Conservation (phyloP, 1,140 invertebrate species). For the Cataglyphis hispanica region DNA sequence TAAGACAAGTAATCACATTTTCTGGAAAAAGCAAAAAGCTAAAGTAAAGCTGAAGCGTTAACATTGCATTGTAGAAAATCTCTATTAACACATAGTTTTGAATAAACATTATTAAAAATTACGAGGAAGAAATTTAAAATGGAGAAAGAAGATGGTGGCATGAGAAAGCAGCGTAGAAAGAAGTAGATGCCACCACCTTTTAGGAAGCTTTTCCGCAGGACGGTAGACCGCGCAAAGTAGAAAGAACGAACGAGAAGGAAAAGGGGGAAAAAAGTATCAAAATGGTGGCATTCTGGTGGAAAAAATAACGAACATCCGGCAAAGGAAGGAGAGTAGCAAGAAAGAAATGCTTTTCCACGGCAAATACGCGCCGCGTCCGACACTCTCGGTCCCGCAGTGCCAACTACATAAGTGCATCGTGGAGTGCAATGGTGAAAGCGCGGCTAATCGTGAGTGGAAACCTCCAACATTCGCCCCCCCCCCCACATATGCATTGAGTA, state of each 20-base stretch:
- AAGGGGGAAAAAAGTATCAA: conserved; percentile 21
- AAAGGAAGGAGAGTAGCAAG: neutral
- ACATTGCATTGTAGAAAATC: neutral
- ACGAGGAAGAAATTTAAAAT: conserved; percentile 41
- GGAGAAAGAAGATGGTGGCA: conserved; percentile 21
- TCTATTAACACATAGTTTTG: conserved; percentile 53
- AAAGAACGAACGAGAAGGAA: conserved; percentile 35
- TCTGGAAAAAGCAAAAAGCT: neutral
- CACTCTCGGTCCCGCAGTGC: conserved; percentile 28
- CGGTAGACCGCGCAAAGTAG: conserved; percentile 42
- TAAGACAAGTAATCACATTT: conserved; percentile 11
- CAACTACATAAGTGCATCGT: conserved; percentile 14
- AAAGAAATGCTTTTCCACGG: conserved; percentile 17
- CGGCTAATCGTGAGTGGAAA: conserved; percentile 34
- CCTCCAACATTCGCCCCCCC: neutral
- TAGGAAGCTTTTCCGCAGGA: conserved; percentile 42
- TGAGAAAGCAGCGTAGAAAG: conserved; percentile 21
- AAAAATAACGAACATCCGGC: conserved; percentile 34
- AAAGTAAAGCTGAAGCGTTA: conserved; percentile 36
- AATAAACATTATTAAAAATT: conserved; percentile 64
- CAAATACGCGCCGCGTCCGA: conserved; percentile 37
- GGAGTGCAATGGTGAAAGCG: conserved; percentile 31
- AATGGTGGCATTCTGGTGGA: conserved; percentile 49
- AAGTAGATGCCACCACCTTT: conserved; percentile 36
- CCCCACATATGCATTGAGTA: neutral